phyloP scores from a whole-genome alignment of 1,140 invertebrate genomes.

The Octopus sinensis region DNA sequence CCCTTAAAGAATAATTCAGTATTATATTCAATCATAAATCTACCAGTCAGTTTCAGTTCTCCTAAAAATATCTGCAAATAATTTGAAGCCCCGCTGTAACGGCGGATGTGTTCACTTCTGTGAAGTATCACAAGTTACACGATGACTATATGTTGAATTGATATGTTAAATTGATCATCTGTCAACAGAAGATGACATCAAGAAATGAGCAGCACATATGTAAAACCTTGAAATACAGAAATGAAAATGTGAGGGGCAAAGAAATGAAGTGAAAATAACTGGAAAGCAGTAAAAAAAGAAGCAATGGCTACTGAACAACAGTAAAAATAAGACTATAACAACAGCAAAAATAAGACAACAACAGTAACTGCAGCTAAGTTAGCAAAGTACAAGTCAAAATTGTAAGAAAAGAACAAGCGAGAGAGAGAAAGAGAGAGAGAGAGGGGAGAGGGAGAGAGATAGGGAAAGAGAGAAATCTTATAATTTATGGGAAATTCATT shows the following conservation, averaged over 20 bases:
- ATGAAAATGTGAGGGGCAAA: neutral
- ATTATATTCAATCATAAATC: no score
- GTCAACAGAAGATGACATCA: no score
- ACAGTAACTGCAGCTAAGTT: neutral
- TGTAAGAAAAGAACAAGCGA: conserved; percentile 5
- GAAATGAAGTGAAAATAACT: conserved; percentile 17
- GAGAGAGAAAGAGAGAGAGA: conserved; percentile 9
- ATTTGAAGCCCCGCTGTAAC: no score
- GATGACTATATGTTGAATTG: no score
- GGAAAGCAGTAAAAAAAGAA: neutral
- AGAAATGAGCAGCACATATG: no score
- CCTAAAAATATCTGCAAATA: no score
- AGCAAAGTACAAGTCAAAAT: conserved; percentile 6
- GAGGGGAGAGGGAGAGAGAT: neutral
- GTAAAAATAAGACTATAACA: neutral
- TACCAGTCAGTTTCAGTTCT: no score
- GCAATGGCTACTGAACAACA: neutral
- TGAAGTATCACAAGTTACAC: no score
- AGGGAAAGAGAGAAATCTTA: conserved; percentile 4
- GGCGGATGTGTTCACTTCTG: no score
- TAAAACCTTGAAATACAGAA: neutral
- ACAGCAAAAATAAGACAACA: neutral
- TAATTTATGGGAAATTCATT: no score
- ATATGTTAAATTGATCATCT: no score
- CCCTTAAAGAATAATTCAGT: no score